Evolutionary conservation across 2,888 invertebrate species (phyloP).

Genomic region (Pteria penguin): DNA sequence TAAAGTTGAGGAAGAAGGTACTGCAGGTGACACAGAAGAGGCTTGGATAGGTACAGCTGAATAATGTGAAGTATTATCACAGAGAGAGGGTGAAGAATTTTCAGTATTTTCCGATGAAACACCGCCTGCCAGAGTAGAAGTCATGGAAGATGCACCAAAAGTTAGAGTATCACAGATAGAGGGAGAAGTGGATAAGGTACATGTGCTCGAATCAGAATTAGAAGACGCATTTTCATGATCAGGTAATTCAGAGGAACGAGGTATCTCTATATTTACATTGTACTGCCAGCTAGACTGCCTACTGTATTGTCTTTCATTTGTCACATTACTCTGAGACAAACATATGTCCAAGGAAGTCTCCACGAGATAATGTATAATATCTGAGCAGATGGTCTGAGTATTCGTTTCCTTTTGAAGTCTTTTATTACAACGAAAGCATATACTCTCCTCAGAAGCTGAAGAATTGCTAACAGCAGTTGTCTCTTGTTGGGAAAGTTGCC

Average conservation of each 20-base stretch:
- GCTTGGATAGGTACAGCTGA: not conserved
- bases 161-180: slow-evolving; percentile 8
- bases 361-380: slow-evolving; percentile 49
- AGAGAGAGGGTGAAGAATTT: no score
- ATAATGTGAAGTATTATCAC: not conserved
- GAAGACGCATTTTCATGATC: not conserved
- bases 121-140: not conserved
- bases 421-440: slow-evolving; percentile 35
- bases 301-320: not conserved
- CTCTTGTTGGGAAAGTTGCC: not conserved
- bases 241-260: slow-evolving; percentile 46
- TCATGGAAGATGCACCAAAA: not conserved
- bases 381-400: slow-evolving; percentile 41
- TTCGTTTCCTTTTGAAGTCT: slow-evolving; percentile 27
- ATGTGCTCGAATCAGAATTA: not conserved
- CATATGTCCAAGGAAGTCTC: slow-evolving; percentile 31
- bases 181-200: not conserved
- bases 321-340: not conserved
- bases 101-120: not conserved
- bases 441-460: not conserved
- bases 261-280: slow-evolving; percentile 62
- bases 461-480: not conserved
- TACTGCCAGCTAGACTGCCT: slow-evolving; percentile 62
- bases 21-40: not conserved
- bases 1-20: not conserved